phyloP scores from a whole-genome alignment of 23 tunicate genomes.

The Ascidia mentula region DNA sequence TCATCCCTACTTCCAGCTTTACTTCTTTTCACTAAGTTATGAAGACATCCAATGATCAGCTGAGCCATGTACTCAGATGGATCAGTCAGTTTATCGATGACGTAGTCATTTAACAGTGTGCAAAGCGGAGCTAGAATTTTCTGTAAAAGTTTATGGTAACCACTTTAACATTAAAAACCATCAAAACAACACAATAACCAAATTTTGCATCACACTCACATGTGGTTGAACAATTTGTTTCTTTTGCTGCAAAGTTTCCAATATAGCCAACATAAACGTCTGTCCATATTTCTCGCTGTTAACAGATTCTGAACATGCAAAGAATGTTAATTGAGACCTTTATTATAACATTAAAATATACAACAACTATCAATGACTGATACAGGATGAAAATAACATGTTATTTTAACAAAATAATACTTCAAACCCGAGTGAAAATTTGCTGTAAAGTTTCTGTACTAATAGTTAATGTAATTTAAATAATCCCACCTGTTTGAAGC shows the following conservation, averaged over 20 bases:
- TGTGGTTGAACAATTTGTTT: constrained; percentile 28
- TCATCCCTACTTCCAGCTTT: not conserved
- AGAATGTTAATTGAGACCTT: not conserved
- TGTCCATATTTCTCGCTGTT: no score
- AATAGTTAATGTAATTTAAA: not conserved
- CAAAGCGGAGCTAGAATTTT: constrained; percentile 39
- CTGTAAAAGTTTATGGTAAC: no score
- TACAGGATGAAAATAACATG: not conserved
- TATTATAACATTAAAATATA: no score
- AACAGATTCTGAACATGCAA: no score
- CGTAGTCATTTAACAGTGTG: constrained; percentile 9
- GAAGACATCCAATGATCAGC: constrained; percentile 39
- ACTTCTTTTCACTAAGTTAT: constrained; percentile 25
- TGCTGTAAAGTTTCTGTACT: not conserved
- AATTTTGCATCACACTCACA: not conserved
- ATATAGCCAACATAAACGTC: no score
- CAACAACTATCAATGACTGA: not conserved
- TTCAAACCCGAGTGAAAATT: no score
- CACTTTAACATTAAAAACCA: no score
- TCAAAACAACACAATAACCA: not conserved
- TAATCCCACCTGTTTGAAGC: not conserved
- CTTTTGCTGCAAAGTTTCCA: constrained; percentile 47
- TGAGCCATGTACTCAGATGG: constrained; percentile 36
- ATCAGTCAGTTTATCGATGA: constrained; percentile 1
- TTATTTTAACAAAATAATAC: not conserved